Evolutionary conservation across 1,140 invertebrate species (phyloP), one percentile per base, ranked within the genome.

Genomic region (Pogonomyrmex barbatus): DNA sequence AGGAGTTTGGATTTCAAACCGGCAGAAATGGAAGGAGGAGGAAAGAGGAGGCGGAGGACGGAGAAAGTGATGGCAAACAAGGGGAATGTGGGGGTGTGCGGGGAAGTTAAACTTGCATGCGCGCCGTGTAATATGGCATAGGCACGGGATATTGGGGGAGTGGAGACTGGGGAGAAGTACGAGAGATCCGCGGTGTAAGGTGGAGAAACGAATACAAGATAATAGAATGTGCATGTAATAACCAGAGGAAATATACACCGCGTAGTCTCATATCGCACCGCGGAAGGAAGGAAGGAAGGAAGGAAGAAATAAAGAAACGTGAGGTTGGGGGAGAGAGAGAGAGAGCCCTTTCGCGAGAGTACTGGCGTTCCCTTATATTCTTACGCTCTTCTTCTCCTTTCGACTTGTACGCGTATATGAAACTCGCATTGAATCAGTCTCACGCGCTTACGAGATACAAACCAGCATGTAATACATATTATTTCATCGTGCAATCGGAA

Each of bases 151-250:
- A 78, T 87, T 14, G 79, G 68, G 17, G 63, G 68, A 30, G 68
- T 24, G 54, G 17, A 17, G 65, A 17, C 6, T 14, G 17, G 52
- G 17, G 10, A 33, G 52, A 50, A 70, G 78, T 88, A 89, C 76
- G 88, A 91, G 88, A 87, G 81, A 78, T 92, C 88, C 73, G 50
- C 36, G 58, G 78, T 78, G 68, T 58, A 76, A 77, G 71, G 52
- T 42, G 58, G 79, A 81, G 82, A 87, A 91, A 91, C 88, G 89
- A 91, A 91, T 91, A 87, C 86, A 76, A 89, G 88, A 92, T 94
- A 94, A 94, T 94, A 94, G 93, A 94, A 94, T 94, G 92, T 93
- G 91, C 92, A 93, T 92, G 91, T 93, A 94, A 94, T 94, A 93
- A 94, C 93, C 89, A 76, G 91, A 94, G 91, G 89, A 91, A 91